phyloP scores from a whole-genome alignment of 2,888 invertebrate species.

The Meta bourneti region DNA sequence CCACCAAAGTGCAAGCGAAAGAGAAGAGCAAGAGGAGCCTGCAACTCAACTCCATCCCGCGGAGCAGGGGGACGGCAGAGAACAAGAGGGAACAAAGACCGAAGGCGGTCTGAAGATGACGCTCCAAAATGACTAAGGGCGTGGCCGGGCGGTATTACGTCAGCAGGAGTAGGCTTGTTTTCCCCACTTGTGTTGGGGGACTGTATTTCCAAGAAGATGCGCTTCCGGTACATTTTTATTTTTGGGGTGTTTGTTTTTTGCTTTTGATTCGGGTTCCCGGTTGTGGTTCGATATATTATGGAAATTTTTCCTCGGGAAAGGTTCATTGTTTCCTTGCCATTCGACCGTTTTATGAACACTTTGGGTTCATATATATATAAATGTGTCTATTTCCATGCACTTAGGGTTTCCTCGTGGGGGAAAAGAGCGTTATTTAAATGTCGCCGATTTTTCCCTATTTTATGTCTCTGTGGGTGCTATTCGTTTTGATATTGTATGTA shows the following conservation, averaged over 20 bases:
- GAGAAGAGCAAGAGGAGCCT: conserved; percentile 35
- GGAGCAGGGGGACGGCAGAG: conserved; percentile 29
- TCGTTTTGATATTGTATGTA: conserved; percentile 11
- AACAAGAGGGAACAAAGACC: conserved; percentile 67
- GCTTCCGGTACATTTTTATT: conserved; percentile 35
- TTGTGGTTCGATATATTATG: conserved; percentile 41
- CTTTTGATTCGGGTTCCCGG: conserved; percentile 25
- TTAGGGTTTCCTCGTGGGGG: background rate
- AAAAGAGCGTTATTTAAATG: conserved; percentile 40
- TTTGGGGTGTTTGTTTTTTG: conserved; percentile 3
- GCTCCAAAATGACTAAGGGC: conserved; percentile 64
- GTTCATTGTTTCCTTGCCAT: conserved; percentile 16
- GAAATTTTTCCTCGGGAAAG: conserved; percentile 22
- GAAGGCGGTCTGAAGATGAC: conserved; percentile 72
- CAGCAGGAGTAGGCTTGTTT: conserved; percentile 67
- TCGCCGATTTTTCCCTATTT: conserved; percentile 27
- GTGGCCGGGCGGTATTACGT: conserved; percentile 66
- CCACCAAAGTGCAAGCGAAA: conserved; percentile 38
- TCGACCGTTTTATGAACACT: background rate
- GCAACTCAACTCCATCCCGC: conserved; percentile 55
- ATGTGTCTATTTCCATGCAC: conserved; percentile 58
- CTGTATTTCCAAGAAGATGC: conserved; percentile 35
- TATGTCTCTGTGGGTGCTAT: conserved; percentile 21
- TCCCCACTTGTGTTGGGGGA: conserved; percentile 40
- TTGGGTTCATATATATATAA: background rate